These are phyloP conservation scores for Gandaritis pyraliata DNA, from an alignment of 2,888 invertebrate genomes.

Conservation along the genomic window DNA sequence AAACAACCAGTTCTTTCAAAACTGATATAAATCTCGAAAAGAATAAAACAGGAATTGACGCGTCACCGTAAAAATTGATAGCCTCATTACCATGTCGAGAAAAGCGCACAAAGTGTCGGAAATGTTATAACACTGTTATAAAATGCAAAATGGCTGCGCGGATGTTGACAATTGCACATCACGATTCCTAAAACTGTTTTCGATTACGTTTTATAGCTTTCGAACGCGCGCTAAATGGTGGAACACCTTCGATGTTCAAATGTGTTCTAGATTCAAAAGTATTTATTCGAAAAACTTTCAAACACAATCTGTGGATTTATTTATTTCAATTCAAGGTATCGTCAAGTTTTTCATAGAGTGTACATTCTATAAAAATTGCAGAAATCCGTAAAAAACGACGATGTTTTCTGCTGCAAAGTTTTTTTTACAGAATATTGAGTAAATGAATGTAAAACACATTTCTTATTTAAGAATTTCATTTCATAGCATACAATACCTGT, in stretches of 20 bases:
- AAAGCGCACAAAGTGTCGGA: slow-evolving; percentile 52
- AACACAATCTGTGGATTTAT: slow-evolving; percentile 46
- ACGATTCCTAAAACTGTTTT: slow-evolving; percentile 71
- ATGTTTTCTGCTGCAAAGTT: too few relatives aligned
- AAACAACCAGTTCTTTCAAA: slow-evolving; percentile 9
- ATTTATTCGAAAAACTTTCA: slow-evolving; percentile 29
- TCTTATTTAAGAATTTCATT: slow-evolving; percentile 18
- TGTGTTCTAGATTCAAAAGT: slow-evolving; percentile 39
- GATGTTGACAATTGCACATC: slow-evolving; percentile 77
- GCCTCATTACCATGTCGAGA: slow-evolving; percentile 68
- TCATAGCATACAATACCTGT: slow-evolving; percentile 22
- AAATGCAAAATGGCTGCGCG: slow-evolving; percentile 75
- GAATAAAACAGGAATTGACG: slow-evolving; percentile 34
- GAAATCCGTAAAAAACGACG: too few relatives aligned
- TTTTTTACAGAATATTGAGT: not conserved
- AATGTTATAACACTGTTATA: slow-evolving; percentile 57
- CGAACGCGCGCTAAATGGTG: slow-evolving; percentile 56
- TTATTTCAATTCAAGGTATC: not conserved
- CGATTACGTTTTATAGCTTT: slow-evolving; percentile 79
- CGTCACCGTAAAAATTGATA: slow-evolving; percentile 64
- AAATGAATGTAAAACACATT: too few relatives aligned
- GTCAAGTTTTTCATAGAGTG: too few relatives aligned
- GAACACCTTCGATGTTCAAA: slow-evolving; percentile 54
- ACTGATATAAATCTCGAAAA: slow-evolving; percentile 28
- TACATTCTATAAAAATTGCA: too few relatives aligned